Base-by-base conservation (phyloP, 2,797 vertebrate genomes). In the Hydrolagus colliei region DNA sequence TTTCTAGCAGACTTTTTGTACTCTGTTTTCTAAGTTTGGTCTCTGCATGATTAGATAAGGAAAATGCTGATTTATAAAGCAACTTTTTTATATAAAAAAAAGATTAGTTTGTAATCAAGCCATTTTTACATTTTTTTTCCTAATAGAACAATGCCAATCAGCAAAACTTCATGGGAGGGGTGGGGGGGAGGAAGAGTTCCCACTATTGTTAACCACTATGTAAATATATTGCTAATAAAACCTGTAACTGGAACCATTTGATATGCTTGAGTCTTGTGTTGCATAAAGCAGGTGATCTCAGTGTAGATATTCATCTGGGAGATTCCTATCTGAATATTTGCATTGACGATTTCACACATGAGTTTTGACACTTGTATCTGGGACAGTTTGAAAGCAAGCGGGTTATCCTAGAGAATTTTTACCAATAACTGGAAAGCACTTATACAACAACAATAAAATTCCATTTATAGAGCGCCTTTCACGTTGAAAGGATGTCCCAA, bases 171-270 rank as follows among this genome's bases (percentile, higher is more conserved):
- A 52, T 52, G 41, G 41, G 41, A 27, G 27, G 63, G 27, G 32
- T 82, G 65, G 27, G 41, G 59, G 8, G 22, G 35, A 80, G 68
- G 41, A 6, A 79, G n/a, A 67, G 18, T 4, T 68, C 63, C 32
- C 68, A 13, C 68, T 65, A 11, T 35, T 18, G 9, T 71, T 9
- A 71, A 84, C 79, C 32, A 84, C 27, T 35, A 67, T 77, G 16
- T 71, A 84, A 13, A 82, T 20, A 77, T 59, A 68, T 10, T 67
- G 79, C 79, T 32, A 84, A 84, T 84, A 84, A 84, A 84, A 41
- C 9, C 68, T 84, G 59, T 77, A 41, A 84, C 41, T 35, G 67
- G 32, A 27, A 41, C 18, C 65, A 71, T 84, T 84, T 63, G 14
- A 68, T 68, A 10, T 84, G 16, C 13, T 71, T 71, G 65, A 18